Evolutionary conservation across 2,113 vertebrate species (phyloP), one percentile per base, ranked within the genome.

Genomic region (Thamnophis sirtalis): DNA sequence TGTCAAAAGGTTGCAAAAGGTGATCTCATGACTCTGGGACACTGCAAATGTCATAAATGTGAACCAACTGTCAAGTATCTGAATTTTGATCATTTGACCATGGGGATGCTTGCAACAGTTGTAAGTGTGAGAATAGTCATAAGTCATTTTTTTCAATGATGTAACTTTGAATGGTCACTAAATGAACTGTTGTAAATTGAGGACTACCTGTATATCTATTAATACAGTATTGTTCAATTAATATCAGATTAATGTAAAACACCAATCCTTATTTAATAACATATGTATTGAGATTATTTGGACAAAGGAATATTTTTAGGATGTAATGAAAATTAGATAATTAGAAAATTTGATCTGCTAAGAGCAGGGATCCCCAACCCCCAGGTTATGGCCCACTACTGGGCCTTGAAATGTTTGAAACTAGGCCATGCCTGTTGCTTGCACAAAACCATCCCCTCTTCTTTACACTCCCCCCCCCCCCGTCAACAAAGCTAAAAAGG

Each of bases 401-500:
- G 9, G 58, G 9, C 58, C 22, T 22, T 60, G 24, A 60, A 26
- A 8, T 24, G 8, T 60, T 60, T 26, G 58, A 9, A 60, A 60
- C 8, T 0, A 0, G 17, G 22, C 22, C 0, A 0, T 22, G 22
- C 56, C 56, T 60, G 58, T 22, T 0, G 3, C 24, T 60, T 60
- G 7, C 24, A 24, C 22, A 60, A 60, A 60, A 58, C 24, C 24
- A 26, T 60, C 58, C 58, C 24, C 24, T 26, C 56, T 26, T 43
- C 43, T 43, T 43, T 43, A 3, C 43, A 1, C 24, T 8, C 6
- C 24, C 56, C 58, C 56, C 56, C 58, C 56, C 1, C 56, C 9
- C 1, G 22, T 26, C 58, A 5, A 22, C 22, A 60, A 60, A 60
- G 58, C 24, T 9, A 26, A 24, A 68, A 68, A 68, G 28, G 4